phyloP scores from a whole-genome alignment of 1,140 invertebrate species.

The Harlomillsia oculata region DNA sequence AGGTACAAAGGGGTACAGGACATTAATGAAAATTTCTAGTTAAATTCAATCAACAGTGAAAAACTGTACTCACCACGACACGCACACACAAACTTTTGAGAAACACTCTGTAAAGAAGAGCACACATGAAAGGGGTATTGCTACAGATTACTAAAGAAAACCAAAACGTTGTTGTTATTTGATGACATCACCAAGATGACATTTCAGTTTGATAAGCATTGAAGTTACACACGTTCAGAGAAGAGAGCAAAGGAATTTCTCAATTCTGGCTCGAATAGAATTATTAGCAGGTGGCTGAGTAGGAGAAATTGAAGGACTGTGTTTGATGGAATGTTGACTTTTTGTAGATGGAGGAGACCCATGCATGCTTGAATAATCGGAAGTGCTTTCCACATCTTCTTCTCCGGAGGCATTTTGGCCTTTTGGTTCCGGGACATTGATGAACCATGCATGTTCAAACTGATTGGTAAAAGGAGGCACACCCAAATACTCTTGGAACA shows the following conservation, averaged over 20 bases:
- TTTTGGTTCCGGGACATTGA: conserved; percentile 9
- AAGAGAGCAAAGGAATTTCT: conserved; percentile 16
- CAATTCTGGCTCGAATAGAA: conserved; percentile 2
- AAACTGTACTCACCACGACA: too few relatives aligned
- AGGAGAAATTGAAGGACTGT: conserved; percentile 5
- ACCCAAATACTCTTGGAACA: not conserved
- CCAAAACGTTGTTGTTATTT: not conserved
- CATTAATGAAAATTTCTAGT: too few relatives aligned
- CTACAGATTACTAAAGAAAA: too few relatives aligned
- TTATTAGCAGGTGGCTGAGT: conserved; percentile 9
- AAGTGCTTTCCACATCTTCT: conserved; percentile 22
- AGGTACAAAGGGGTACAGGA: too few relatives aligned
- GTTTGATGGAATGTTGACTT: conserved; percentile 16
- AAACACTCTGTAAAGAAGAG: too few relatives aligned
- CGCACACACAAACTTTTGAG: too few relatives aligned
- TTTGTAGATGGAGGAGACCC: conserved; percentile 19
- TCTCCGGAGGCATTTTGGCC: not conserved
- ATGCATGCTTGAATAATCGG: conserved; percentile 29
- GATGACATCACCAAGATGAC: not conserved
- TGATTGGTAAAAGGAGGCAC: not conserved
- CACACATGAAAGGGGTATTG: too few relatives aligned
- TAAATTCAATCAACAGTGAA: too few relatives aligned
- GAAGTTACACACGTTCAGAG: too few relatives aligned
- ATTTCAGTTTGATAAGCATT: not conserved
- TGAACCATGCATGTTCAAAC: conserved; percentile 29